Conservation (phyloP, 2,113 vertebrate species). For the Corythornis cristatus region DNA sequence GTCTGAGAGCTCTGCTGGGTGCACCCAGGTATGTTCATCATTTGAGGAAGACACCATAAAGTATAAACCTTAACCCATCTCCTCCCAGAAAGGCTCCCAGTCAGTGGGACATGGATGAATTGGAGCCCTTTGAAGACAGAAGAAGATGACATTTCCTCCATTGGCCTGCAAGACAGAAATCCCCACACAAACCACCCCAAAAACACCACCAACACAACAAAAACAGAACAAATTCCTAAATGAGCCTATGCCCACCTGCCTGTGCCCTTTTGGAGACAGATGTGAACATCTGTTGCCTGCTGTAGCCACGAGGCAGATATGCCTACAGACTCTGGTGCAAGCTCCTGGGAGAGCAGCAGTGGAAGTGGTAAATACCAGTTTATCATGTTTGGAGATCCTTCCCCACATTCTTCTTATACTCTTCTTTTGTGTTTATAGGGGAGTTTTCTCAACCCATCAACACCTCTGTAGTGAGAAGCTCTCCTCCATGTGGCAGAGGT, state of each 20-base stretch:
- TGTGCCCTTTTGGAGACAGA: background rate
- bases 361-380: background rate
- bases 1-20: background rate
- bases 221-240: background rate
- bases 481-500: background rate
- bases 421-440: background rate
- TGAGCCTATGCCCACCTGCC: background rate
- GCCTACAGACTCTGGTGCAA: rapidly evolving
- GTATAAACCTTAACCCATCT: background rate
- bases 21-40: rapidly evolving
- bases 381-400: background rate
- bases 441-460: background rate
- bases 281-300: rapidly evolving
- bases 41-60: background rate
- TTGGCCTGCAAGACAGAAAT: background rate
- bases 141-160: rapidly evolving
- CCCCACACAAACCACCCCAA: background rate
- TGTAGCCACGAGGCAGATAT: background rate
- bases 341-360: rapidly evolving
- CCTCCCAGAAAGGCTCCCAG: background rate
- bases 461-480: background rate
- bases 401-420: background rate
- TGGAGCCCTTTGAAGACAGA: background rate
- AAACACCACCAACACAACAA: background rate
- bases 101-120: background rate